Percentiles rank a stretch among this genome's conserved stretches.
These are phyloP conservation scores for Halcyon malimbica DNA, from an alignment of 2,113 vertebrate genomes.

Conservation along the genomic window DNA sequence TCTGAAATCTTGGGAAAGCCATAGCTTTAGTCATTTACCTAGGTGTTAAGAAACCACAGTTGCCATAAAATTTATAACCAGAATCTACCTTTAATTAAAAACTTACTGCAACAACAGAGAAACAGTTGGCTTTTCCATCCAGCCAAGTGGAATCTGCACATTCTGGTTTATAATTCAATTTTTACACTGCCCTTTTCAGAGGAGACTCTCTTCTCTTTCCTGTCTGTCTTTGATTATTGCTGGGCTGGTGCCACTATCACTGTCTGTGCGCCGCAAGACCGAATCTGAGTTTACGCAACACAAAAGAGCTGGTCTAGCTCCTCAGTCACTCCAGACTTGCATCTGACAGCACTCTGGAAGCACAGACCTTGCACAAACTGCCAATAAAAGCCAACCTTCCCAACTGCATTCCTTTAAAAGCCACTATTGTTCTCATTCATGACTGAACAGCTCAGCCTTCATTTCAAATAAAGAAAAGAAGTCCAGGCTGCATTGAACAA, in stretches of 20 bases:
- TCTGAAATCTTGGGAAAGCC: background rate
- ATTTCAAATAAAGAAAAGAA: constrained; percentile 13
- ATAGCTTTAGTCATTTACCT: background rate
- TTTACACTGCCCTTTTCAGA: constrained; percentile 39
- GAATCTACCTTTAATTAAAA: constrained; percentile 51
- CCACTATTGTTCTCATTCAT: constrained; percentile 70
- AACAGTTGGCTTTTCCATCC: constrained; percentile 23
- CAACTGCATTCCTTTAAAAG: constrained; percentile 55
- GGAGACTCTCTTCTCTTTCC: constrained; percentile 22
- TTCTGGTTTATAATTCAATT: constrained; percentile 35
- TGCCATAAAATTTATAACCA: background rate
- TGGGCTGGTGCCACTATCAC: constrained; percentile 44
- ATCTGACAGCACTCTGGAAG: constrained; percentile 53
- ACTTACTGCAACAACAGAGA: constrained; percentile 26
- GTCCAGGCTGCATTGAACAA: constrained; percentile 23
- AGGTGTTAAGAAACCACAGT: background rate
- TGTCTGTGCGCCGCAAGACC: background rate
- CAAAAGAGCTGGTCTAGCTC: constrained; percentile 12
- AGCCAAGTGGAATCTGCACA: constrained; percentile 31
- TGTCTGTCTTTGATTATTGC: constrained; percentile 55
- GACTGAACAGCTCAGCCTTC: constrained; percentile 37
- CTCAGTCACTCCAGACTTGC: constrained; percentile 49
- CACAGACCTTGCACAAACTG: constrained; percentile 29
- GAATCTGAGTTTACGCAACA: constrained; percentile 24
- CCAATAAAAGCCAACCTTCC: constrained; percentile 63